These are phyloP conservation scores for Heteromormyrus szaboi DNA, from an alignment of 2,797 vertebrate genomes.

Conservation along the genomic window DNA sequence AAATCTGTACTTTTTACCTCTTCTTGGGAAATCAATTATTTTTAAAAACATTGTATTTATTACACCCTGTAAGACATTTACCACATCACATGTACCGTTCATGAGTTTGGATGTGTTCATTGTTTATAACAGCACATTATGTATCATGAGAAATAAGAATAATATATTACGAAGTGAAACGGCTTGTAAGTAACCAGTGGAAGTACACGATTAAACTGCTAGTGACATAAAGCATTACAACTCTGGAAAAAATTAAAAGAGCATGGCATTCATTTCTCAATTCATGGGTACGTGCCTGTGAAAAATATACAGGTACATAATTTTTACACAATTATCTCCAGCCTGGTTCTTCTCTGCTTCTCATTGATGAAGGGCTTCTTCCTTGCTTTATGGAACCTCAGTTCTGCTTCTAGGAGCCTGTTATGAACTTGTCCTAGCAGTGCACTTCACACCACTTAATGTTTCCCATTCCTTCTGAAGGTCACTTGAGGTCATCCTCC, in stretches of 20 bases:
- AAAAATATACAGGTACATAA: background rate
- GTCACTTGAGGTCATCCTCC: background rate
- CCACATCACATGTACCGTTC: background rate
- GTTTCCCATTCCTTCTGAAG: background rate
- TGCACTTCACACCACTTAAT: background rate
- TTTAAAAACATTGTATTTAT: background rate
- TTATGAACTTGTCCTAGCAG: background rate
- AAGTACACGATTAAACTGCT: background rate
- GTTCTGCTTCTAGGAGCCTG: background rate
- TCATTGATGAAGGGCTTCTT: background rate
- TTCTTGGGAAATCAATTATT: background rate
- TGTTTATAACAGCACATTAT: background rate
- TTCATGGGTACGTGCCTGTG: background rate
- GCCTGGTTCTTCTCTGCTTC: background rate
- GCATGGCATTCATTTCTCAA: background rate
- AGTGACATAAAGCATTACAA: background rate
- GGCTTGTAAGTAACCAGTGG: background rate
- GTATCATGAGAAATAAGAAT: background rate
- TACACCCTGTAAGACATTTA: background rate
- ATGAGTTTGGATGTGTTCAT: background rate
- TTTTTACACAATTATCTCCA: background rate
- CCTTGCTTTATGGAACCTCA: background rate
- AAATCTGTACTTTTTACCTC: background rate
- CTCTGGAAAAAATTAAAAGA: background rate
- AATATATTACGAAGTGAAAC: background rate